phyloP scores from a whole-genome alignment of 2,113 vertebrate genomes.

The Bubo scandiacus region DNA sequence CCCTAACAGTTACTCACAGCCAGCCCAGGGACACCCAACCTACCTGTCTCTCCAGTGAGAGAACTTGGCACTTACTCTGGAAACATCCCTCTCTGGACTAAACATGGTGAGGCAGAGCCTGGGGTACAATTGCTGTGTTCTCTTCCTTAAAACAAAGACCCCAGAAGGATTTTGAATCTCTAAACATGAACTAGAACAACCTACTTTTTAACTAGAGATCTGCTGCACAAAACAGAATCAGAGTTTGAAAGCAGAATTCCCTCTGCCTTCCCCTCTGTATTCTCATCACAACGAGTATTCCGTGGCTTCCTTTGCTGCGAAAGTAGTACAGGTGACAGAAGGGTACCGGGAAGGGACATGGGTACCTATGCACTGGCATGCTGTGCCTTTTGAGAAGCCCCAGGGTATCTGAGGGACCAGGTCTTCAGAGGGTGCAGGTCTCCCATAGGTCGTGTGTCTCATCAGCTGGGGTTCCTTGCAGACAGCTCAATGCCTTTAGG shows the following conservation, averaged over 20 bases:
- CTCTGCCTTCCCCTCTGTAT: neutral
- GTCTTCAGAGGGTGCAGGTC: neutral
- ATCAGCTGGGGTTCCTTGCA: neutral
- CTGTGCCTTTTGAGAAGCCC: neutral
- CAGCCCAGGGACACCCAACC: neutral
- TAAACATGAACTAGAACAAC: neutral
- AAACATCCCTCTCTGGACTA: neutral
- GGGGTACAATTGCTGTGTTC: neutral
- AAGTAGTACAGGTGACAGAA: neutral
- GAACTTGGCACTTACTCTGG: neutral
- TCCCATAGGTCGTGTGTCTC: neutral
- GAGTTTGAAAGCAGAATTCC: neutral
- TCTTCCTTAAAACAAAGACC: neutral
- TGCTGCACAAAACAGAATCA: neutral
- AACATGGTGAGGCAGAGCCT: neutral
- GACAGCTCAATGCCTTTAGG: neutral
- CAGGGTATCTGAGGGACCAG: neutral
- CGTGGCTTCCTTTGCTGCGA: neutral
- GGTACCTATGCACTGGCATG: fast-evolving
- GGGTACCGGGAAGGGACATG: neutral
- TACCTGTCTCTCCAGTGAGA: neutral
- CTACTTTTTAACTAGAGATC: neutral
- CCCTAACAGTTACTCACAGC: neutral
- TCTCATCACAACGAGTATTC: fast-evolving
- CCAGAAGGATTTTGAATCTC: neutral